Base-by-base conservation (phyloP, 2,888 invertebrate species). In the Eurytoma californica region DNA sequence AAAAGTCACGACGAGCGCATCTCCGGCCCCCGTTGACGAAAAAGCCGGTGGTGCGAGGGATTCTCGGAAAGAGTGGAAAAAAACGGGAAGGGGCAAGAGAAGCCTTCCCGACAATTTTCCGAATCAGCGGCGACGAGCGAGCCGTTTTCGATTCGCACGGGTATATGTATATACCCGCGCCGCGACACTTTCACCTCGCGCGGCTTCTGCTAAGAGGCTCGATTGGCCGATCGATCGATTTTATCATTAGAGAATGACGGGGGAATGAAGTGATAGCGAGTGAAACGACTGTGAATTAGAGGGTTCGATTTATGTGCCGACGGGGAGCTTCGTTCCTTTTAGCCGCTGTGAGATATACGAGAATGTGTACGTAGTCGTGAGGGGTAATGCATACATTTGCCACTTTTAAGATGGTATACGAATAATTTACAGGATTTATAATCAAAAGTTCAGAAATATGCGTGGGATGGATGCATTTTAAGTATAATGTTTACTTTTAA, bases 171-270 rank as follows among this genome's bases (percentile, higher is more conserved):
- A 53, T 14, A 39, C 16, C 39, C 9, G 24, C 28, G 12, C 14
- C 39, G 30, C 57, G 20, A 65, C 77, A 77, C 77, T 77, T 77
- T 77, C 77, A 77, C 77, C 77, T 51, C 14, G 14, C 30, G 39
- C 24, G n/a, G 61, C 61, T 39, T 39, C n/a, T 18, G 39, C 28
- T 39, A 9, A 30, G 39, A 28, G 63, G 63, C 63, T 63, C 63
- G 39, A 61, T 39, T 39, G 24, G 63, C n/a, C 18, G 14, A 53
- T 53, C 20, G 53, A 28, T 39, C 68, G 69, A 75, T 75, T 76
- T 76, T 69, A 76, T 69, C 76, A 69, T 76, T 66, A 58, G 47
- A 57, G 47, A 47, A 58, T 73, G 65, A 47, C 63, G 55, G 53
- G 55, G 7, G 7, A 39, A 39, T 39, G 39, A 39, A 39, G 39